Evolutionary conservation across 2,113 vertebrate genomes (phyloP), one percentile per base, ranked within the genome.

Genomic region (Rhipidura dahli): DNA sequence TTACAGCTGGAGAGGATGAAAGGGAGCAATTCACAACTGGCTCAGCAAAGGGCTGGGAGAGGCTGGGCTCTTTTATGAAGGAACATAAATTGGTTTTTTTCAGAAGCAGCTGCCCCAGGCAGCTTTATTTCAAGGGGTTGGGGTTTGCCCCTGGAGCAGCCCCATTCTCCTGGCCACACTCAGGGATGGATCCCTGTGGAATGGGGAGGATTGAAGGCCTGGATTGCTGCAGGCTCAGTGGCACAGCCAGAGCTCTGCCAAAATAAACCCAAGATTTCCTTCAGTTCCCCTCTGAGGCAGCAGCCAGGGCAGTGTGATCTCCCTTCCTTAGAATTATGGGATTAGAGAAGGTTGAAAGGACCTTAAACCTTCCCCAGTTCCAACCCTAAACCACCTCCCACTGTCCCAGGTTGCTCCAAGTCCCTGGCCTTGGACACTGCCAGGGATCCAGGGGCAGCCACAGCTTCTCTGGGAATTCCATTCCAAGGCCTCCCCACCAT

Each of bases 1-100:
- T 93, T 96, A 85, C 89, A 96, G 91, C 92, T 94, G 94, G 90
- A 78, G 72, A 92, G 87, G 85, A 87, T 80, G 60, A 89, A 90
- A 90, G 56, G 22, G 70, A 89, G 73, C 59, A 35, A 71, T 92
- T 69, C 61, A 71, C 50, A 81, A 42, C 65, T 85, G 93, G 91
- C 57, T 89, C 50, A 11, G 37, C 39, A 24, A 31, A 83, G 69
- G 31, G 78, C 42, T 94, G 76, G 14, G 72, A 60, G 66, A 23
- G 13, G 68, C 37, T 70, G 85, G 18, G 49, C 59, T 68, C 44
- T n/a, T n/a, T n/a, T n/a, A 26, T 47, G 71, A 40, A 57, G 42
- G 56, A 76, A 27, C 37, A 45, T 10, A 12, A 45, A 31, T 30
- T 5, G n/a, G n/a, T n/a, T n/a, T 9, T 70, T 59, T 49, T 76